These are phyloP conservation scores for Macrocentrus cingulum DNA, from an alignment of 1,140 invertebrate species.

Conservation along the genomic window DNA sequence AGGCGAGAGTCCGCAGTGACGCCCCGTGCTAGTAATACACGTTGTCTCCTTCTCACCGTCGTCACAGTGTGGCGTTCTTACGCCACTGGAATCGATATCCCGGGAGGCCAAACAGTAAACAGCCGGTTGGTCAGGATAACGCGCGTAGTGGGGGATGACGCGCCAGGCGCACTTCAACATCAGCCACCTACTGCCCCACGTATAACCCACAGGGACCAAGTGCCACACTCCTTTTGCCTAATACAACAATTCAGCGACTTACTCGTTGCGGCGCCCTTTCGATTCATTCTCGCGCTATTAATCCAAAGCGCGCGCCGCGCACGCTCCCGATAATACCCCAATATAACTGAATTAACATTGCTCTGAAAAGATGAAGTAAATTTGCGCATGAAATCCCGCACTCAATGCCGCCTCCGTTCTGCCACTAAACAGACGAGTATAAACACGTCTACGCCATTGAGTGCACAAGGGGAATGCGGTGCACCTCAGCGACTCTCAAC, in stretches of 20 bases:
- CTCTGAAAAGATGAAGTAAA: too few relatives aligned
- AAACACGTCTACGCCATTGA: constrained; percentile 42
- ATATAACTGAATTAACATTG: too few relatives aligned
- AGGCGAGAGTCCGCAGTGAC: constrained; percentile 21
- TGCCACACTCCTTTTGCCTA: too few relatives aligned
- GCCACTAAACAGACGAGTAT: constrained; percentile 25
- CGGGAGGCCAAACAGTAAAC: constrained; percentile 61
- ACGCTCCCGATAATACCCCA: too few relatives aligned
- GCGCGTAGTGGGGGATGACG: constrained; percentile 34
- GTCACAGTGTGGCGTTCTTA: constrained; percentile 44
- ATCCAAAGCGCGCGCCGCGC: too few relatives aligned
- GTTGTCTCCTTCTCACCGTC: constrained; percentile 18
- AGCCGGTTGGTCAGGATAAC: constrained; percentile 59
- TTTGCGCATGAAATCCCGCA: too few relatives aligned
- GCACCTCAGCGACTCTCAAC: constrained; percentile 38
- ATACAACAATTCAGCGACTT: too few relatives aligned
- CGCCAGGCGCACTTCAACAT: constrained; percentile 23
- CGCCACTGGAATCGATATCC: constrained; percentile 59
- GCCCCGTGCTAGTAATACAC: constrained; percentile 15
- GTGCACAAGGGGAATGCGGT: constrained; percentile 44
- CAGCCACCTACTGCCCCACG: constrained; percentile 26
- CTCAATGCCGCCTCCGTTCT: too few relatives aligned
- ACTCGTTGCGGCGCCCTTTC: too few relatives aligned
- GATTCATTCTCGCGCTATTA: too few relatives aligned
- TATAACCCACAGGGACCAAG: too few relatives aligned